Percentiles rank a stretch among this genome's conserved stretches.
Evolutionary conservation across 2,888 invertebrate species (phyloP).

Genomic region (Orchestes rusci): DNA sequence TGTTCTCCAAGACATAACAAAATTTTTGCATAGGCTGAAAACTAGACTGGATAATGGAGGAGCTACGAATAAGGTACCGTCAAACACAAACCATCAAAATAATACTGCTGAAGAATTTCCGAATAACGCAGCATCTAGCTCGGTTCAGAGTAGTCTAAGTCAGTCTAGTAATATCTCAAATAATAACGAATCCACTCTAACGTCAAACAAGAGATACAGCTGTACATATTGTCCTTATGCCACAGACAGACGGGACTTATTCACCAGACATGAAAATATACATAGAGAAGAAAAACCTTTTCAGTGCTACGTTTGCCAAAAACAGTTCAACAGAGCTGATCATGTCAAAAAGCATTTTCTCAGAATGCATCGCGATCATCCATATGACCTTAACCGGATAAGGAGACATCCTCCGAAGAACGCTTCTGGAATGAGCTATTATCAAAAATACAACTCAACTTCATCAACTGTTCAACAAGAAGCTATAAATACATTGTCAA

Average conservation of each 20-base stretch:
- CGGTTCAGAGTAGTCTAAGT: slow-evolving; percentile 13
- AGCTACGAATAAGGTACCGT: slow-evolving; percentile 33
- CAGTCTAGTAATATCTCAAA: slow-evolving; percentile 26
- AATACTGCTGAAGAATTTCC: slow-evolving; percentile 27
- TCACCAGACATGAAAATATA: slow-evolving; percentile 87
- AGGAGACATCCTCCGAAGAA: slow-evolving; percentile 57
- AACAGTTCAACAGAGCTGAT: slow-evolving; percentile 89
- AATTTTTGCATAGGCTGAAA: slow-evolving; percentile 62
- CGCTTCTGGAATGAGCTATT: slow-evolving; percentile 48
- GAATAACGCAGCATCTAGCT: slow-evolving; percentile 17
- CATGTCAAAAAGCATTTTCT: slow-evolving; percentile 92
- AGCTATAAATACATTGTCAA: slow-evolving; percentile 28
- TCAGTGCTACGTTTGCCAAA: slow-evolving; percentile 86
- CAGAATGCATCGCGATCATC: slow-evolving; percentile 85
- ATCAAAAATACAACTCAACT: slow-evolving; percentile 42
- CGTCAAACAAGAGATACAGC: slow-evolving; percentile 62
- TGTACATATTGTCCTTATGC: slow-evolving; percentile 87
- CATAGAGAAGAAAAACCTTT: slow-evolving; percentile 91
- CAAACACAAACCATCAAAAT: slow-evolving; percentile 21
- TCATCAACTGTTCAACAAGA: slow-evolving; percentile 33
- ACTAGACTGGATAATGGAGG: slow-evolving; percentile 49
- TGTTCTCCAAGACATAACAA: slow-evolving; percentile 65
- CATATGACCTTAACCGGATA: slow-evolving; percentile 78
- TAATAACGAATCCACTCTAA: slow-evolving; percentile 28
- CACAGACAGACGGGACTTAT: slow-evolving; percentile 83